phyloP scores from a whole-genome alignment of 2,888 invertebrate genomes.

The Heterodera filipjevi region DNA sequence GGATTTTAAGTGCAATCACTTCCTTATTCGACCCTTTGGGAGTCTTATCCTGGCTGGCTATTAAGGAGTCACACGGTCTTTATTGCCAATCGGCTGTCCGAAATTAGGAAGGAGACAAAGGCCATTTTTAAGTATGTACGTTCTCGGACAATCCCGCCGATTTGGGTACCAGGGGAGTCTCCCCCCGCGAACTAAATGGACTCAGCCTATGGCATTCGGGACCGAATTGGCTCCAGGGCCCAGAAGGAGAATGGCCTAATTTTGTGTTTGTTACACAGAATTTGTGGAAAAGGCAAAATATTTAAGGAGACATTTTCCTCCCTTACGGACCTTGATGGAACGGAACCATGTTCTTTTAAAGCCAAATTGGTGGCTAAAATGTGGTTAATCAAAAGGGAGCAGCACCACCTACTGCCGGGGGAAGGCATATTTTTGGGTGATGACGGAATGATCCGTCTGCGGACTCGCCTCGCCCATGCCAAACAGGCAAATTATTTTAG shows the following conservation, averaged over 20 bases:
- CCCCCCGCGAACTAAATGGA: neutral
- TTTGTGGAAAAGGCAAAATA: neutral
- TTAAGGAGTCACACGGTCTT: neutral
- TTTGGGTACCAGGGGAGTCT: conserved; percentile 19
- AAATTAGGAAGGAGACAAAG: neutral
- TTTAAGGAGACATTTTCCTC: neutral
- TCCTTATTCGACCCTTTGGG: conserved; percentile 36
- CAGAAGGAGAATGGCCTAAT: neutral
- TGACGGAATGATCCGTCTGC: neutral
- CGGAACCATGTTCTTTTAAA: neutral
- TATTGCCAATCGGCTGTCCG: neutral
- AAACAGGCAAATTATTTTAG: neutral
- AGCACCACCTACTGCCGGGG: neutral
- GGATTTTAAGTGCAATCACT: conserved; percentile 7
- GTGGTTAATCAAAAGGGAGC: neutral
- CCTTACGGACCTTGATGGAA: neutral
- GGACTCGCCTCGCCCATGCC: neutral
- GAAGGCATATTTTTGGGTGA: neutral
- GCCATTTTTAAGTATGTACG: neutral
- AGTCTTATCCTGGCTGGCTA: neutral
- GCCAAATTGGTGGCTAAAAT: neutral
- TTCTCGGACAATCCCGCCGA: conserved; percentile 23
- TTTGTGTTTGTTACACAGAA: neutral
- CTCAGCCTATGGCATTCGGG: conserved; percentile 22
- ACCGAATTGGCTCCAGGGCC: conserved; percentile 9